Evolutionary conservation across 2,113 vertebrate species (phyloP), one percentile per base, ranked within the genome.

Genomic region (Scytalopus superciliaris): DNA sequence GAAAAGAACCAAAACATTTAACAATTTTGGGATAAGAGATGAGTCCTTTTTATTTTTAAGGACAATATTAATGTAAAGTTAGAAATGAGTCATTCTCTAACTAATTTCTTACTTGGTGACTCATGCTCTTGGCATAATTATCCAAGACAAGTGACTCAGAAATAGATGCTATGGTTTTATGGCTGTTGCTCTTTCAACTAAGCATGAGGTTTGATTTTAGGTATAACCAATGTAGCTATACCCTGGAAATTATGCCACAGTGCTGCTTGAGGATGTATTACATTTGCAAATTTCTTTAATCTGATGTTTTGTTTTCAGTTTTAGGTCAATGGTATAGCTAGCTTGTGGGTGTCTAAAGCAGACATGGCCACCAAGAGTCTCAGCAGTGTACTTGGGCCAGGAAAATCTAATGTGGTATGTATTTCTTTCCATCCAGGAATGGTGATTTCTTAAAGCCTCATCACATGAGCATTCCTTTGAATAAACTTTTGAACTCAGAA

Each of bases 321-420:
- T 97, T 98, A 67, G 98, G 96, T 77, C 97, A 97, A 25, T 98
- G 96, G 93, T 98, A 97, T 76, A 79, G 12, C 35, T 95, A 97
- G 95, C 74, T 98, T 97, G 91, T 95, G 97, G 47, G 93, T 98
- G 92, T 98, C 97, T 79, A 97, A 98, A 97, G 96, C 96, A 79
- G 97, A 97, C 40, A 95, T 98, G 97, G 95, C 97, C 12, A 98
- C 90, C 13, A 97, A 85, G 85, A 98, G 97, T 92, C 91, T 98
- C 77, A 98, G 97, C 33, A 97, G 97, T 93, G 96, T 98, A 95
- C 86, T 97, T 81, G 89, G 96, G 27, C 92, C 94, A 83, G 83
- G 95, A 87, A 96, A 96, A 42, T 96, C 94, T 31, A 97, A 96
- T 76, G 45, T 90, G 59, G 78, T 97, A 66, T 98, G 98, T 62